Base-by-base conservation (phyloP, 2,888 invertebrate species). In the Lordiphosa fenestrarum region DNA sequence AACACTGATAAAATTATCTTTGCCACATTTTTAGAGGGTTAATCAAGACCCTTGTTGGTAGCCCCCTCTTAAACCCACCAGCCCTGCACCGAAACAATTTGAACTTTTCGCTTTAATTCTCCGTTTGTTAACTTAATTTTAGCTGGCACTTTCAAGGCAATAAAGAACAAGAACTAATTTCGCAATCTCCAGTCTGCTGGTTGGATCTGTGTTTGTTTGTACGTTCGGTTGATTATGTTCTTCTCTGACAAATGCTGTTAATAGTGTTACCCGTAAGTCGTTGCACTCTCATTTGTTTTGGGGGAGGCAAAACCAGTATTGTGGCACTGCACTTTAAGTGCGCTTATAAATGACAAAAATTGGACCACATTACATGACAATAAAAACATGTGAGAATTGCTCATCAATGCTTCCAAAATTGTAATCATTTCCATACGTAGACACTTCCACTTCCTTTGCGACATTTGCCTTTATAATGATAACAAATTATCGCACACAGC, bases 261-360 rank as follows among this genome's bases (percentile, higher is more conserved):
- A 71, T 55, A 75, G 48, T 50, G 50, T 30, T 30, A 10, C 12
- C 21, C 44, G 49, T 61, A 64, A 66, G 78, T 82, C 75, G 60
- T 82, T 82, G 75, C 63, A 77, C 82, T 78, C 69, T n/a, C 44
- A 38, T 48, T 67, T 15, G 10, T 21, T 37, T 30, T 15, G 15
- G 13, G 44, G 42, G 48, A 55, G 54, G 50, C 23, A 21, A 68
- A 75, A 76, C 73, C 52, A 35, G 77, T 64, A 12, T 41, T 21
- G 40, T 40, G 39, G 15, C 30, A 49, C n/a, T 50, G 50, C 30
- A 40, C 6, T 15, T 19, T 19, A 15, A 39, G 15, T 30, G 0
- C 30, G 49, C 30, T 30, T 2, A n/a, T 19, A 39, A 25, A 39
- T 30, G 35, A 6, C 52, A 52, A 39, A 46, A 40, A 9, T n/a